phyloP scores from a whole-genome alignment of 2,797 vertebrate genomes.

The Myripristis jacobus region DNA sequence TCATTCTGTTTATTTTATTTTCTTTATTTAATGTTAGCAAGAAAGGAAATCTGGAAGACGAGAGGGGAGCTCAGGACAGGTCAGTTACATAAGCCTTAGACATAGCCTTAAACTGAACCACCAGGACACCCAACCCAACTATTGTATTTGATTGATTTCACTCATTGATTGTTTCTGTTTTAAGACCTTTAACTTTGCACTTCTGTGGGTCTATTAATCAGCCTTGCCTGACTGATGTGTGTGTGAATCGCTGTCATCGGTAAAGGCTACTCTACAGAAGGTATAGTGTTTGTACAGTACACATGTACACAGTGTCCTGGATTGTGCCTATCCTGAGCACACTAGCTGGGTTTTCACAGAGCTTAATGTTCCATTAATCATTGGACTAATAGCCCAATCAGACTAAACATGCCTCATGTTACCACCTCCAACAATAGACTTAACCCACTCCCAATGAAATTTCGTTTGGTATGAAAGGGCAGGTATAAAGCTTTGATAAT shows the following conservation, averaged over 20 bases:
- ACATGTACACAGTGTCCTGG: background rate
- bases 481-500: slow-evolving; percentile 59
- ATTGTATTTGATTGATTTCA: too few relatives aligned
- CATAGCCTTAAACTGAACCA: too few relatives aligned
- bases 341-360: slow-evolving; percentile 10
- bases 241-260: background rate
- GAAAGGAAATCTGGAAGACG: too few relatives aligned
- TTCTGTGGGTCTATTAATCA: too few relatives aligned
- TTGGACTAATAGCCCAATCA: slow-evolving; percentile 23
- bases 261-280: background rate
- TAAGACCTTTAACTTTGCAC: too few relatives aligned
- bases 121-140: too few relatives aligned
- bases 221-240: too few relatives aligned
- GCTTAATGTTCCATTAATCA: slow-evolving; percentile 30
- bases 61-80: too few relatives aligned
- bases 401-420: slow-evolving; percentile 12
- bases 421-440: slow-evolving; percentile 17
- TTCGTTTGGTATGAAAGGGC: slow-evolving; percentile 39
- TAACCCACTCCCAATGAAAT: slow-evolving; percentile 29
- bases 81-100: too few relatives aligned
- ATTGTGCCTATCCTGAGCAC: slow-evolving; percentile 20
- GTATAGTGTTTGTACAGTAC: background rate
- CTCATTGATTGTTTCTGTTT: too few relatives aligned
- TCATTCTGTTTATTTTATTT: too few relatives aligned
- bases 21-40: too few relatives aligned